Evolutionary conservation across 2,888 invertebrate genomes (phyloP).

Genomic region (Scaptomyza caliginosa): DNA sequence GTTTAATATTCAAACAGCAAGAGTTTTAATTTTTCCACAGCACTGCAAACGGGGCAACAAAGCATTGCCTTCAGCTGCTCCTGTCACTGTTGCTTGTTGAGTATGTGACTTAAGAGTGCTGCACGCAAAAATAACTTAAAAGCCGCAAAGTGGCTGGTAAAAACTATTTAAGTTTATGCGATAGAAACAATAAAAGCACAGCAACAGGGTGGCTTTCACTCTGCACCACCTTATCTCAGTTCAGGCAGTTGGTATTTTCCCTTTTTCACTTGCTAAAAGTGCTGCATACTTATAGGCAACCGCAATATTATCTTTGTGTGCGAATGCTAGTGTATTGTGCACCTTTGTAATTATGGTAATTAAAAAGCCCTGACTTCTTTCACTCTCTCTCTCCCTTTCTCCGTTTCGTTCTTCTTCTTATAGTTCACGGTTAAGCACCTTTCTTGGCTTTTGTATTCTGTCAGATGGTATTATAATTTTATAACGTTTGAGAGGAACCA

Average conservation of each 20-base stretch:
- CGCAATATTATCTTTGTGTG: conserved; percentile 47
- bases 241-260: not conserved
- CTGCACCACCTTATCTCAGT: not conserved
- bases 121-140: conserved; percentile 78
- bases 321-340: conserved; percentile 17
- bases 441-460: conserved; percentile 32
- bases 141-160: conserved; percentile 80
- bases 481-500: conserved; percentile 1
- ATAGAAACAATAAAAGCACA: conserved; percentile 75
- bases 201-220: conserved; percentile 33
- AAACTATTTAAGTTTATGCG: conserved; percentile 78
- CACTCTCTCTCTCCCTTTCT: too few relatives aligned
- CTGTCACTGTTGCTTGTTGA: not conserved
- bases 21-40: not conserved
- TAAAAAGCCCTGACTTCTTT: conserved; percentile 65
- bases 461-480: conserved; percentile 15
- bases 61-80: too few relatives aligned
- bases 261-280: conserved; percentile 32
- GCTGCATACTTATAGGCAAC: conserved; percentile 73
- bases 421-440: conserved; percentile 56
- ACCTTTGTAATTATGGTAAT: conserved; percentile 80
- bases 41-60: not conserved
- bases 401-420: conserved; percentile 29
- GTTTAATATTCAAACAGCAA: conserved; percentile 37
- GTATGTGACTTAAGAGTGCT: conserved; percentile 54